Evolutionary conservation across 2,113 vertebrate genomes (phyloP).

Genomic region (Coturnix japonica): DNA sequence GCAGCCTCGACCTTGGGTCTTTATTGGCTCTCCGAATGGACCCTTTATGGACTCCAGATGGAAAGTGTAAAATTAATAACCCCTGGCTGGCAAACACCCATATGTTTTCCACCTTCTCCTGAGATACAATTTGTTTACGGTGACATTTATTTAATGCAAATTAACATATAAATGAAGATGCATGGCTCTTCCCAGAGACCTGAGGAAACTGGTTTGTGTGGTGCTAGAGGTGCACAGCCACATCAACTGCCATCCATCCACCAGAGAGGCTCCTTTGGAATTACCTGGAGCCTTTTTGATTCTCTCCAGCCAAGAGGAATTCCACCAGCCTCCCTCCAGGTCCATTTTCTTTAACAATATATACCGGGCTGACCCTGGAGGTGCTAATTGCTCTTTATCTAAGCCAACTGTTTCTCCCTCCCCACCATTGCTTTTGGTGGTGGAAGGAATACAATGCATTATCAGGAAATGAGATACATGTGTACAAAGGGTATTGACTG

Average conservation of each 20-base stretch:
- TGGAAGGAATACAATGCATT: constrained; percentile 51
- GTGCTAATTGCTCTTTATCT: constrained; percentile 63
- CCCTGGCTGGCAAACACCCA: constrained; percentile 52
- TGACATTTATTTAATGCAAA: constrained; percentile 71
- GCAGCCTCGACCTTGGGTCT: constrained; percentile 67
- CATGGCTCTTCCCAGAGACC: constrained; percentile 43
- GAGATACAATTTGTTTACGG: constrained; percentile 65
- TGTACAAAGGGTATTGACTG: constrained; percentile 48
- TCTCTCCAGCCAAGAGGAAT: background rate
- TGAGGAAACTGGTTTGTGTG: background rate
- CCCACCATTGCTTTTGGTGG: background rate
- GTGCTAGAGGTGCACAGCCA: background rate
- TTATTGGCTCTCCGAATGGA: constrained; percentile 67
- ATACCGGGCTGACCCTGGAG: background rate
- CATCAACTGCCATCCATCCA: background rate
- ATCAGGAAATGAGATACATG: background rate
- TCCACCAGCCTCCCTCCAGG: background rate
- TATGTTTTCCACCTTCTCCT: constrained; percentile 73
- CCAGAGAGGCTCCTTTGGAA: background rate
- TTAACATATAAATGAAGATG: constrained; percentile 73
- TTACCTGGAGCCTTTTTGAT: background rate
- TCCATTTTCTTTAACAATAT: constrained; percentile 31
- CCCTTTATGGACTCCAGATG: constrained; percentile 79
- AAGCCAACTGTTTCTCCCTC: constrained; percentile 25
- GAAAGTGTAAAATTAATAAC: constrained; percentile 80